A percentile compares a stretch with the other conserved stretches of the same genome.
Conservation (phyloP, 1,140 invertebrate species). For the Macrosteles quadrilineatus region DNA sequence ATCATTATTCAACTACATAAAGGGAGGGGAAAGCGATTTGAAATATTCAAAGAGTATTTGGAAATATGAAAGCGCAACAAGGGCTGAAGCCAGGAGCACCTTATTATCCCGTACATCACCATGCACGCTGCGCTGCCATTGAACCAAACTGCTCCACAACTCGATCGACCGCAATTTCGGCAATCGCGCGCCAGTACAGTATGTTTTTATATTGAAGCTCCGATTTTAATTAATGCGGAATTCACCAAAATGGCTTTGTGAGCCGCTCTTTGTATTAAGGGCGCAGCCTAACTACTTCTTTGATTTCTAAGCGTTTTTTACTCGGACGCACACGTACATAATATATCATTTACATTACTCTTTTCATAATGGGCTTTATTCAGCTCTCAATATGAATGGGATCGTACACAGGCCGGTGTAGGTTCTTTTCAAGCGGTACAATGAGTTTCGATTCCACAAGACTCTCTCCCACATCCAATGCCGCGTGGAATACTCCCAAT, state of each 20-base stretch:
- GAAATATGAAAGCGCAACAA: too few species aligned
- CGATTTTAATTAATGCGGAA: slow-evolving; percentile 22
- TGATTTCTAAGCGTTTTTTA: slow-evolving; percentile 16
- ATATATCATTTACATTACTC: slow-evolving; percentile 21
- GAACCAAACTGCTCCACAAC: too few species aligned
- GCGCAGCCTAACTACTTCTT: slow-evolving; percentile 18
- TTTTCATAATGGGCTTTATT: slow-evolving; percentile 4
- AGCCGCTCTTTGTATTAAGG: background rate
- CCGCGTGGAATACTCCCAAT: too few species aligned
- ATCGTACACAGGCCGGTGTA: background rate
- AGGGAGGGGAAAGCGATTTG: too few species aligned
- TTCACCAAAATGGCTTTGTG: slow-evolving; percentile 17
- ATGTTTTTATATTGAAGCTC: background rate
- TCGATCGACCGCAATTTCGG: background rate
- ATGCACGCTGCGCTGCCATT: too few species aligned
- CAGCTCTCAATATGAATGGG: background rate
- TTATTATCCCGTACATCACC: too few species aligned
- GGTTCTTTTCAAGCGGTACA: background rate
- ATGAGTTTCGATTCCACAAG: background rate
- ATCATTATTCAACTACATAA: too few species aligned
- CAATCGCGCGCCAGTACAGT: background rate
- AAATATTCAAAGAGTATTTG: too few species aligned
- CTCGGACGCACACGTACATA: slow-evolving; percentile 8
- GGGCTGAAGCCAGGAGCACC: too few species aligned
- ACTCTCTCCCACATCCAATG: too few species aligned